These are phyloP conservation scores for Chrysocyon brachyurus DNA, from an alignment of 2,797 vertebrate genomes.

Conservation along the genomic window DNA sequence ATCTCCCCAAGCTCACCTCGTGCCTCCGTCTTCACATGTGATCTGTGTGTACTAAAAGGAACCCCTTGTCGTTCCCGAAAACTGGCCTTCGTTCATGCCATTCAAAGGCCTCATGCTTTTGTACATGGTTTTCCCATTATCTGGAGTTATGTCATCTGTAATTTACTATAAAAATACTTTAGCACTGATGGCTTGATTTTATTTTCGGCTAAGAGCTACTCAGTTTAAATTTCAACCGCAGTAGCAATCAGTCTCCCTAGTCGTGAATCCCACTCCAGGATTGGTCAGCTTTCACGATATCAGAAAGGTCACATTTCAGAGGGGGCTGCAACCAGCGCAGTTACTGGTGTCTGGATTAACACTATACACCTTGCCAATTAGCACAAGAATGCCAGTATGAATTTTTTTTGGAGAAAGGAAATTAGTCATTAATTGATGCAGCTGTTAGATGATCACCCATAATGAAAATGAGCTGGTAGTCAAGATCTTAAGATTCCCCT, in stretches of 20 bases:
- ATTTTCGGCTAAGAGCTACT: not conserved
- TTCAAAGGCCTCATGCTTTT: not conserved
- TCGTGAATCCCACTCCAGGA: not conserved
- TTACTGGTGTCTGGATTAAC: slow-evolving; percentile 43
- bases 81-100: not conserved
- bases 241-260: not conserved
- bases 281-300: not conserved
- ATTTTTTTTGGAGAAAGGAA: slow-evolving; percentile 15
- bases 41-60: not conserved
- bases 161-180: not conserved
- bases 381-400: slow-evolving; percentile 13
- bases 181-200: not conserved
- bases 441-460: not conserved
- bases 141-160: not conserved
- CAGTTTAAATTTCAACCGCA: slow-evolving; percentile 3
- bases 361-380: not conserved
- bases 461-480: slow-evolving; percentile 22
- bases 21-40: not conserved
- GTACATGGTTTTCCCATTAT: not conserved
- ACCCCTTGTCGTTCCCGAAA: not conserved
- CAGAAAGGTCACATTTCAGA: not conserved
- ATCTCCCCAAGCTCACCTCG: not conserved
- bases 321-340: not conserved
- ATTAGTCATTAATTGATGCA: slow-evolving; percentile 35
- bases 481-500: not conserved